Percentiles rank a stretch among this genome's conserved stretches.
phyloP scores from a whole-genome alignment of 2,797 vertebrate species.

The Lateolabrax maculatus region DNA sequence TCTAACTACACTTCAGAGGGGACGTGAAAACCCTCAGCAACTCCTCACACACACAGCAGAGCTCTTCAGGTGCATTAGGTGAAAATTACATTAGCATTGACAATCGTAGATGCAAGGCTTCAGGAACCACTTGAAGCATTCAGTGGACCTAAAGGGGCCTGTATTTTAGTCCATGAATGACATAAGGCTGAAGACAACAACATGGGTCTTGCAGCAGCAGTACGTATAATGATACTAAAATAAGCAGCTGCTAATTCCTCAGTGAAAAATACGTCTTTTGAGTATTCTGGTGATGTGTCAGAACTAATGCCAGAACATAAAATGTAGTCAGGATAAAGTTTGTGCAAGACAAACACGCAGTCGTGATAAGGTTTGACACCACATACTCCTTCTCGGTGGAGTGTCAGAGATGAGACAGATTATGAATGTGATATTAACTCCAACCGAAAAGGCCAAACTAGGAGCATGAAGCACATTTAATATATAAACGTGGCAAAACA shows the following conservation, averaged over 20 bases:
- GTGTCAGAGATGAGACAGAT: conserved; percentile 58
- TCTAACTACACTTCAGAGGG: conserved; percentile 56
- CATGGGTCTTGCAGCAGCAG: conserved; percentile 7
- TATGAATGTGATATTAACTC: conserved; percentile 65
- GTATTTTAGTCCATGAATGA: conserved; percentile 40
- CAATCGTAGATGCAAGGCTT: conserved; percentile 45
- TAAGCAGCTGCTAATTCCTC: conserved; percentile 5
- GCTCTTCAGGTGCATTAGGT: conserved; percentile 70
- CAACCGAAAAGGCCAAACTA: conserved; percentile 69
- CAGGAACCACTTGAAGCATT: conserved; percentile 50
- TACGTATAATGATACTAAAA: conserved; percentile 4
- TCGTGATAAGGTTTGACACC: conserved; percentile 42
- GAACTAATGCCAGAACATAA: neutral
- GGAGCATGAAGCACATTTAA: conserved; percentile 68
- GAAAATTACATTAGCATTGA: conserved; percentile 61
- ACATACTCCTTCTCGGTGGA: conserved; percentile 25
- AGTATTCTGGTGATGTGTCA: neutral
- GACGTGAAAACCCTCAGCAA: conserved; percentile 37
- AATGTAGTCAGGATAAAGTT: conserved; percentile 19
- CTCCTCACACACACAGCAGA: conserved; percentile 26
- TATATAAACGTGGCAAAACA: conserved; percentile 66
- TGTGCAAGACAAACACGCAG: conserved; percentile 16
- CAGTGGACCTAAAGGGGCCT: conserved; percentile 34
- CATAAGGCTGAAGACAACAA: conserved; percentile 43
- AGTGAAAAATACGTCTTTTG: conserved; percentile 4